A percentile compares a stretch with the other conserved stretches of the same genome.
These are phyloP conservation scores for Meteorus sp. DNA, from an alignment of 1,140 invertebrate genomes.

Conservation along the genomic window DNA sequence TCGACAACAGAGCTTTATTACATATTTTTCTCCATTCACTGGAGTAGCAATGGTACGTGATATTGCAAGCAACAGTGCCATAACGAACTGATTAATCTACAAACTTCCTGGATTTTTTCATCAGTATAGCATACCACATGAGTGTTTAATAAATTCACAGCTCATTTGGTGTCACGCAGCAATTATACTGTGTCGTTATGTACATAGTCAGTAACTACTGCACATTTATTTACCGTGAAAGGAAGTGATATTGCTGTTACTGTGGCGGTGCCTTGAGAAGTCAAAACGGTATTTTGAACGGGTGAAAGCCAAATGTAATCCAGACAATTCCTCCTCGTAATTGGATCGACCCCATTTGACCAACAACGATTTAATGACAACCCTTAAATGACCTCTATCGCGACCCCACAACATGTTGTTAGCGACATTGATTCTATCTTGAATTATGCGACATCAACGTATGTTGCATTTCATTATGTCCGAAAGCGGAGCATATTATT, in stretches of 20 bases:
- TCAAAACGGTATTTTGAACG: background rate
- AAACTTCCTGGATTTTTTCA: no score
- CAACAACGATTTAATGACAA: constrained; percentile 48
- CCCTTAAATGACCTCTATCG: constrained; percentile 25
- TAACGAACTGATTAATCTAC: no score
- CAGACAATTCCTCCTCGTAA: constrained; percentile 39
- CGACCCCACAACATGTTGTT: constrained; percentile 21
- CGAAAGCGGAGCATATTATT: no score
- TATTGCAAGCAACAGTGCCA: no score
- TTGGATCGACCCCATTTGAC: constrained; percentile 51
- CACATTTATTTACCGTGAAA: background rate
- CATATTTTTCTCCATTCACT: background rate
- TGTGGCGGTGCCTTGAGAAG: background rate
- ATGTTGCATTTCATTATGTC: background rate
- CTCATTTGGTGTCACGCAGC: no score
- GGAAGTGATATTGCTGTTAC: background rate
- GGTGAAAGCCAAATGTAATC: constrained; percentile 35
- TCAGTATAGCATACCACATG: no score
- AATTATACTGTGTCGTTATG: background rate
- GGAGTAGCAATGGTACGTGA: no score
- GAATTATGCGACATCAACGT: background rate
- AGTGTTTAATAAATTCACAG: no score
- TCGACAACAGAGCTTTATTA: constrained; percentile 22
- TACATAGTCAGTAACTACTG: background rate
- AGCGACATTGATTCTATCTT: constrained; percentile 9